Percentiles rank a stretch among this genome's conserved stretches.
phyloP scores from a whole-genome alignment of 2,113 vertebrate genomes.

The Siniperca chuatsi region DNA sequence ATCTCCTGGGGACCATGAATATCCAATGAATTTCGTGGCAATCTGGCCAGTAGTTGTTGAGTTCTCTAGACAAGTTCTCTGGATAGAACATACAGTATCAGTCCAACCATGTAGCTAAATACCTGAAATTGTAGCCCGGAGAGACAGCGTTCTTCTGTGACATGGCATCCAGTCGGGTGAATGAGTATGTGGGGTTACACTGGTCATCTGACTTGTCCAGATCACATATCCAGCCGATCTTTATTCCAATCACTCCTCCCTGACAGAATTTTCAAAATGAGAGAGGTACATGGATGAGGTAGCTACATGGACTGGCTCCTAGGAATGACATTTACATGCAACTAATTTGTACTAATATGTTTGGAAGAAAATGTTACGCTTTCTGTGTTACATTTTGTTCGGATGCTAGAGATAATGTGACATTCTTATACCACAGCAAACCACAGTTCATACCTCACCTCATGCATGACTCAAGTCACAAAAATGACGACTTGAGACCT shows the following conservation, averaged over 20 bases:
- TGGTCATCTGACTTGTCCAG: slow-evolving; percentile 90
- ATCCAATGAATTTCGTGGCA: not conserved
- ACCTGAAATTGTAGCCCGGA: slow-evolving; percentile 94
- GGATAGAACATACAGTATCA: not conserved
- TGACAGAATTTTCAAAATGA: slow-evolving; percentile 53
- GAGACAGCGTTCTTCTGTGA: slow-evolving; percentile 85
- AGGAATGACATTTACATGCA: not conserved
- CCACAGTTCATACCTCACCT: not conserved
- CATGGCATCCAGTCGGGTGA: slow-evolving; percentile 91
- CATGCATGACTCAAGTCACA: not conserved
- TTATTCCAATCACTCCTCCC: slow-evolving; percentile 97
- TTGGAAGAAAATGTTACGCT: not conserved
- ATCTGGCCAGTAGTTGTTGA: not conserved
- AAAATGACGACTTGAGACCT: too few relatives aligned
- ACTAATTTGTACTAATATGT: not conserved
- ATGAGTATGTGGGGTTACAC: slow-evolving; percentile 92
- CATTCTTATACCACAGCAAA: not conserved
- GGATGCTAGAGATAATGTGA: not conserved
- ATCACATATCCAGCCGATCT: slow-evolving; percentile 95
- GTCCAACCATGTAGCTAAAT: not conserved
- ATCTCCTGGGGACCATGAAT: too few relatives aligned
- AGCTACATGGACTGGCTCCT: not conserved
- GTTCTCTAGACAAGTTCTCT: not conserved
- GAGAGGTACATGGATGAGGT: not conserved
- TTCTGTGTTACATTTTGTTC: not conserved